phyloP scores from a whole-genome alignment of 2,888 invertebrate genomes.

The Hololepta plana region DNA sequence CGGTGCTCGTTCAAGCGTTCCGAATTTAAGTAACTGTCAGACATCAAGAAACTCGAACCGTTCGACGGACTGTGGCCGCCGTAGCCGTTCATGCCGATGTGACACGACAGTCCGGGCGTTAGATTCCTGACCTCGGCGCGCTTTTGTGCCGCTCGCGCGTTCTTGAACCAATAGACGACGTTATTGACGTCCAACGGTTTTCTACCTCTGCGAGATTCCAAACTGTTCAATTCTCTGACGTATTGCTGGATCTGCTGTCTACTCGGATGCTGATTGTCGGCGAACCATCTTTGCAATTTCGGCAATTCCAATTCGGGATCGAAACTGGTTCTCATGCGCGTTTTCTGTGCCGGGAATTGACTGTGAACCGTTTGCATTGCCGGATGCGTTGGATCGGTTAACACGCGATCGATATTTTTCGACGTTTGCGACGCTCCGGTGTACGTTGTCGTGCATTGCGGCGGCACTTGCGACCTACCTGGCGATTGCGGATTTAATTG shows the following conservation, averaged over 20 bases:
- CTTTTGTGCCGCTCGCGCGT: slow-evolving; percentile 89
- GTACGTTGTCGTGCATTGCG: slow-evolving; percentile 31
- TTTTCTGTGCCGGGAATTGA: slow-evolving; percentile 69
- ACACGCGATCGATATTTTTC: slow-evolving; percentile 28
- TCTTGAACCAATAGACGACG: slow-evolving; percentile 96
- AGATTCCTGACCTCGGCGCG: slow-evolving; percentile 63
- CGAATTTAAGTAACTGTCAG: slow-evolving; percentile 36
- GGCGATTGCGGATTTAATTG: slow-evolving; percentile 44
- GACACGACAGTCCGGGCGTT: slow-evolving; percentile 36
- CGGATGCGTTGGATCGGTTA: slow-evolving; percentile 44
- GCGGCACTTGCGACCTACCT: slow-evolving; percentile 24
- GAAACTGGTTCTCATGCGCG: slow-evolving; percentile 90
- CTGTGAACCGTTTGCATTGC: slow-evolving; percentile 59
- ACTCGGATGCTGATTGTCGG: slow-evolving; percentile 92
- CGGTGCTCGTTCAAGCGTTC: slow-evolving; percentile 30
- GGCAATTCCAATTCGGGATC: slow-evolving; percentile 94
- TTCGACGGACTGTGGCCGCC: slow-evolving; percentile 46
- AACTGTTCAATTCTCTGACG: slow-evolving; percentile 79
- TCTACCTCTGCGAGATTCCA: slow-evolving; percentile 81
- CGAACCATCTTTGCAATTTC: slow-evolving; percentile 91
- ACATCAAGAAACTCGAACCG: slow-evolving; percentile 40
- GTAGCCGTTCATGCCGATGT: slow-evolving; percentile 43
- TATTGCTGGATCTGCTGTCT: slow-evolving; percentile 93
- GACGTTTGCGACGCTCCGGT: slow-evolving; percentile 21
- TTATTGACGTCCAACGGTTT: slow-evolving; percentile 92